Conservation (phyloP, 2,888 invertebrate genomes). For the Campopleginae sp. region DNA sequence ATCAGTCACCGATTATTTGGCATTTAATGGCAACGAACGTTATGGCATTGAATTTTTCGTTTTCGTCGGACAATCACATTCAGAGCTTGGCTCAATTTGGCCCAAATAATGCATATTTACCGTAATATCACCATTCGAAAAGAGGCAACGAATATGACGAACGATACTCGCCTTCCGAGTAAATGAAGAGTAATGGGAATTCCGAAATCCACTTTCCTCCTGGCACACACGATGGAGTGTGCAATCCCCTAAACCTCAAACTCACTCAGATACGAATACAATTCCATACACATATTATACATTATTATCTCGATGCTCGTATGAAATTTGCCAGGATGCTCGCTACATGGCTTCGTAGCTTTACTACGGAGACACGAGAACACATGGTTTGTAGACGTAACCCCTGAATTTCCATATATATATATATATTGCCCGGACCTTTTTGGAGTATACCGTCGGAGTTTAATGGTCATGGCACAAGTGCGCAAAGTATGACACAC, state of each 20-base stretch:
- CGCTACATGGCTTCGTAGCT: slow-evolving; percentile 49
- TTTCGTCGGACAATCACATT: no score
- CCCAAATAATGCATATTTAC: no score
- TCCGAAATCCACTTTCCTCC: slow-evolving; percentile 11
- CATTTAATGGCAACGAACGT: no score
- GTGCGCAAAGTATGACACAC: no score
- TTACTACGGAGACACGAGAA: slow-evolving; percentile 32
- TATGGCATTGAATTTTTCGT: no score
- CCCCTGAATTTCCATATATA: slow-evolving; percentile 10
- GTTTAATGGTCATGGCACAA: slow-evolving; percentile 61
- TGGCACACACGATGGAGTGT: not conserved
- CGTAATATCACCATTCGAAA: not conserved
- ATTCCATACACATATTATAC: slow-evolving; percentile 15
- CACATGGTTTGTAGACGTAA: slow-evolving; percentile 37
- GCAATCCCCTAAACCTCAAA: slow-evolving; percentile 36
- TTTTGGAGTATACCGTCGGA: slow-evolving; percentile 44
- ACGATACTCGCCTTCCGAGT: not conserved
- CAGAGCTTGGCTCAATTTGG: no score
- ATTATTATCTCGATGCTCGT: slow-evolving; percentile 32
- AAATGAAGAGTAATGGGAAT: slow-evolving; percentile 1
- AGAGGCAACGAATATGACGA: not conserved
- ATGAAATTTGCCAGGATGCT: slow-evolving; percentile 54
- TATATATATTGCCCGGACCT: not conserved
- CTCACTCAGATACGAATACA: slow-evolving; percentile 35
- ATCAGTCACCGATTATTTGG: no score